These are phyloP conservation scores for Drosophila prolongata DNA, from an alignment of 2,888 invertebrate genomes.

Conservation along the genomic window DNA sequence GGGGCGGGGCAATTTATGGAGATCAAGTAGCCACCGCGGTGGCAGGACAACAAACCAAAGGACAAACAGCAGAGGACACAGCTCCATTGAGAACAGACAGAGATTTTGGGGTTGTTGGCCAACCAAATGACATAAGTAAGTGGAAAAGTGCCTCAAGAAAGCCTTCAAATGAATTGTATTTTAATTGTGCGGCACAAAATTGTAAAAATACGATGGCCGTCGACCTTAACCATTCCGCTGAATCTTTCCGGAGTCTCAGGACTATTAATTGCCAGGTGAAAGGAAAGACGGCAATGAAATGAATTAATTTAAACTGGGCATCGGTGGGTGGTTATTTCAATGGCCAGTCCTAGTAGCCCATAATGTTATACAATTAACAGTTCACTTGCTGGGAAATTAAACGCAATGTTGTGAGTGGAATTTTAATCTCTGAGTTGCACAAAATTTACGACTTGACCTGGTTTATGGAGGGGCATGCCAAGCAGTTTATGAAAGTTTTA, in stretches of 20 bases:
- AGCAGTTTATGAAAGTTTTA: not conserved
- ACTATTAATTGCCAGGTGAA: slow-evolving; percentile 37
- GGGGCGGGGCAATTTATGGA: slow-evolving; percentile 36
- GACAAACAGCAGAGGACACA: slow-evolving; percentile 36
- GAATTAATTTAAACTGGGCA: slow-evolving; percentile 35
- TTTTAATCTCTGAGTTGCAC: slow-evolving; percentile 21
- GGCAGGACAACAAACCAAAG: slow-evolving; percentile 41
- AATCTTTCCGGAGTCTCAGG: slow-evolving; percentile 4
- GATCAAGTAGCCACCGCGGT: slow-evolving; percentile 28
- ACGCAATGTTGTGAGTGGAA: slow-evolving; percentile 17
- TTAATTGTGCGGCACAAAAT: slow-evolving; percentile 64
- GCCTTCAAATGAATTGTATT: slow-evolving; percentile 64
- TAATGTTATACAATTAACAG: slow-evolving; percentile 37
- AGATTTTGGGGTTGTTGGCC: slow-evolving; percentile 7
- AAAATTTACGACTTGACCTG: slow-evolving; percentile 15
- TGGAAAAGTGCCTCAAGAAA: slow-evolving; percentile 38
- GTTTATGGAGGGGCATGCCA: not conserved
- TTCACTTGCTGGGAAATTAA: slow-evolving; percentile 24
- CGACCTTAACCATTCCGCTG: slow-evolving; percentile 14
- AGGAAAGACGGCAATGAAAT: slow-evolving; percentile 36
- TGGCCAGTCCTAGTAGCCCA: slow-evolving; percentile 20
- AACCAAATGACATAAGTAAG: slow-evolving; percentile 39
- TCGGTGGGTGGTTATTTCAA: slow-evolving; percentile 26
- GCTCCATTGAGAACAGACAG: slow-evolving; percentile 56
- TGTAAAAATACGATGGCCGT: slow-evolving; percentile 35